Conservation (phyloP, 2,888 invertebrate genomes). For the Herminia tarsipennalis region DNA sequence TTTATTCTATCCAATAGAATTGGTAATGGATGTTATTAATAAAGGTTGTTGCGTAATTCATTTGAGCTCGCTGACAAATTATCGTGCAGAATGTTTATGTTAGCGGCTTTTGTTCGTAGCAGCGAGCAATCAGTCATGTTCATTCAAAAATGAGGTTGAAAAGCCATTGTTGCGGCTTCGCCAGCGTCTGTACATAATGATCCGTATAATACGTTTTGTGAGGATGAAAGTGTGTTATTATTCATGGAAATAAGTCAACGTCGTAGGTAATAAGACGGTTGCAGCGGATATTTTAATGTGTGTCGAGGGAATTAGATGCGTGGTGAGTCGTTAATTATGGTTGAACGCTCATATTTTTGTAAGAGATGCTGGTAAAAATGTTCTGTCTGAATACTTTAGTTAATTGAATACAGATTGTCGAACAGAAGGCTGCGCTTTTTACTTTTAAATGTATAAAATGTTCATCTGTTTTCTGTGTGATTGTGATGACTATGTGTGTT, state of each 20-base stretch:
- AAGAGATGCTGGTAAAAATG: constrained; percentile 22
- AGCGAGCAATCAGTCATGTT: constrained; percentile 80
- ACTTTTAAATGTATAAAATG: too few relatives aligned
- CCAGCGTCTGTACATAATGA: constrained; percentile 61
- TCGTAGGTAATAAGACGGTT: constrained; percentile 56
- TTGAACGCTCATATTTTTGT: constrained; percentile 37
- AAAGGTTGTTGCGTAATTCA: constrained; percentile 16
- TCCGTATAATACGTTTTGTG: constrained; percentile 57
- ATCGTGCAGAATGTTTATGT: constrained; percentile 74
- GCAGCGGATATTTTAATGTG: constrained; percentile 60
- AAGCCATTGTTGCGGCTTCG: constrained; percentile 68
- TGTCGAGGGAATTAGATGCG: constrained; percentile 49
- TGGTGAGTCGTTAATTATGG: constrained; percentile 41
- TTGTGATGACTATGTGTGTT: too few relatives aligned
- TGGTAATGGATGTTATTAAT: constrained; percentile 38
- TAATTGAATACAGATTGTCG: constrained; percentile 18
- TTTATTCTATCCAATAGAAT: not conserved
- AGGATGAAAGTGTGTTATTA: constrained; percentile 65
- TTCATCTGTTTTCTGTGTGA: too few relatives aligned
- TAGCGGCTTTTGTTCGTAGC: constrained; percentile 70
- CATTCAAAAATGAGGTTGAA: constrained; percentile 73
- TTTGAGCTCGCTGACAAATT: constrained; percentile 51
- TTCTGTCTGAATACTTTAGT: constrained; percentile 23
- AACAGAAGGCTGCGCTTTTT: not conserved
- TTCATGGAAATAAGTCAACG: constrained; percentile 66